Base-by-base conservation (phyloP, 2,888 invertebrate genomes). In the Eutolmus rufibarbis region DNA sequence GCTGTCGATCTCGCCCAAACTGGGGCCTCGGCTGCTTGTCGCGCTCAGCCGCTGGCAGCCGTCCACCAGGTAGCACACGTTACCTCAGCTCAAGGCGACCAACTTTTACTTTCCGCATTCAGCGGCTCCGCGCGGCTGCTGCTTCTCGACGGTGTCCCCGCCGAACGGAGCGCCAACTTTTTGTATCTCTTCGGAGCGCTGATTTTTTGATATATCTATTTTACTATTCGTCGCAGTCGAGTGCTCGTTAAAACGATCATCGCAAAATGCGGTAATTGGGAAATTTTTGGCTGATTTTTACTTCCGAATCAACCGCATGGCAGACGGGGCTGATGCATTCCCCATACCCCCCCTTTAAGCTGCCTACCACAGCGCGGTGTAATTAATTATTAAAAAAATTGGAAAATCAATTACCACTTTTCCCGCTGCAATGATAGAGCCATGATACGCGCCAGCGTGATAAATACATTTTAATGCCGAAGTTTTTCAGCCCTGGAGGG, bases 91-190 rank as follows among this genome's bases (percentile, higher is more conserved):
- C 86, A 86, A 86, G 86, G 86, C 56, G 74, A 86, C 56, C 86
- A 86, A 86, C 86, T 86, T 86, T 86, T 86, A 86, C 86, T 86
- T 86, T 86, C 86, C 86, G 86, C 77, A 86, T 86, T 86, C 76
- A 86, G 46, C 77, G 76, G 37, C 43, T 86, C 37, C 16, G 14
- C 16, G 23, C 37, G 19, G 76, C 51, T 51, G 66, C 12, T 66
- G 66, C 28, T 28, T 66, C 28, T 66, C 66, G 16, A 51, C n/a
- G n/a, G 66, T 12, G 28, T 23, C 56, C 19, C 56, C 51, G 14
- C n/a, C 51, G 51, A n/a, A 51, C n/a, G n/a, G 51, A 57, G 23
- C 19, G 23, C 19, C 7, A 23, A 19, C 7, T 57, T 8, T 66
- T 28, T 28, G 12, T 19, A 19, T 9, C 19, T 66, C 34, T 34